Percentiles rank a stretch among this genome's conserved stretches.
phyloP scores from a whole-genome alignment of 2,113 vertebrate genomes.

The Dryoscopus gambensis region DNA sequence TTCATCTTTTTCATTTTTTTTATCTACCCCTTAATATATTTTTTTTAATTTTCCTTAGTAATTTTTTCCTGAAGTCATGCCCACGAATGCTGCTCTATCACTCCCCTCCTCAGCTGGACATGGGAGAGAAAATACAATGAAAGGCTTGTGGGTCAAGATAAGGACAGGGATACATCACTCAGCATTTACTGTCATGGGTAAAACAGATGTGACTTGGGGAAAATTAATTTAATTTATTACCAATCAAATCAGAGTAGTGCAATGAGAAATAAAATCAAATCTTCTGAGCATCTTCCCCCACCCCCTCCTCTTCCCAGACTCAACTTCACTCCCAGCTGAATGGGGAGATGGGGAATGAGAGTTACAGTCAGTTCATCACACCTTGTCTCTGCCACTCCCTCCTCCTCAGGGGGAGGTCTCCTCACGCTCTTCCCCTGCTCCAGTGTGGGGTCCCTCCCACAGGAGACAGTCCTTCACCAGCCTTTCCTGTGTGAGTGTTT shows the following conservation, averaged over 20 bases:
- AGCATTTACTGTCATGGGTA: not conserved
- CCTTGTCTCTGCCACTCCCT: not conserved
- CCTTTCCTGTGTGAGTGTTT: rapidly evolving
- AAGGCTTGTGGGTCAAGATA: rapidly evolving
- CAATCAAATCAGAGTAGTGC: not conserved
- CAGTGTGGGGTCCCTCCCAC: not conserved
- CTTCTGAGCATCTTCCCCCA: not conserved
- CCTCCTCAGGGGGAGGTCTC: not conserved
- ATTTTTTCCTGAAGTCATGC: not conserved
- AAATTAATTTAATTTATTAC: not conserved
- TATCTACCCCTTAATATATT: not conserved
- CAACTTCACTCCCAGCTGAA: not conserved
- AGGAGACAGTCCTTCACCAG: too few relatives aligned
- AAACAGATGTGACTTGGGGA: not conserved
- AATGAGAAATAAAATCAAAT: not conserved
- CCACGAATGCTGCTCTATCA: not conserved
- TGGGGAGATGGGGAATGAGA: too few relatives aligned
- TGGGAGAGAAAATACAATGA: not conserved
- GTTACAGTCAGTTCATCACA: not conserved
- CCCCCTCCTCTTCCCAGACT: not conserved
- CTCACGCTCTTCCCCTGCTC: not conserved
- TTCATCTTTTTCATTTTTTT: not conserved
- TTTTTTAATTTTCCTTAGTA: not conserved
- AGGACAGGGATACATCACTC: too few relatives aligned
- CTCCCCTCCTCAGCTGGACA: not conserved